Evolutionary conservation across 2,888 invertebrate genomes (phyloP), one percentile per base, ranked within the genome.

Genomic region (Amaurobius ferox): DNA sequence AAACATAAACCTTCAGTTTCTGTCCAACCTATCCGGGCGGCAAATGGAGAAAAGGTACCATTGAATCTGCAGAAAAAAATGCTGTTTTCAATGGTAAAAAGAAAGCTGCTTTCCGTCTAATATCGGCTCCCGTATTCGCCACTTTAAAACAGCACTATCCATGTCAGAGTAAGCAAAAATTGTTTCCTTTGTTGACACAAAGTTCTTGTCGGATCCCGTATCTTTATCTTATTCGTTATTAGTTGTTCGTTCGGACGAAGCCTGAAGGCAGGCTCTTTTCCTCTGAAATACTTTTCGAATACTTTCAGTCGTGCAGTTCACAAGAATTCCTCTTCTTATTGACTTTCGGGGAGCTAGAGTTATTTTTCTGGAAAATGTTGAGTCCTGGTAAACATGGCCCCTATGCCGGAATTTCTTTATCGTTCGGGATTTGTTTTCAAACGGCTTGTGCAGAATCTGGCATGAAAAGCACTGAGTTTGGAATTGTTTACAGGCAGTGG

Each of bases 171-270:
- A 35, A 40, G 55, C 68, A 76, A 70, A 83, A 83, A 83, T 83
- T 83, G 81, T 83, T 83, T 83, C 77, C 72, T 72, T 66, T 85
- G 76, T 85, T 85, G 77, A 77, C 77, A 71, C 67, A 85, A 71
- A 32, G 35, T 85, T 72, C 83, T 77, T 72, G 55, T 66, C 61
- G n/a, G 39, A 83, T 48, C 66, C 26, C 32, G 29, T 48, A 66
- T 72, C 72, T 80, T 73, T 73, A 66, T 81, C 77, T 72, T 66
- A 32, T 72, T 78, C 77, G 55, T 85, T 85, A 85, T 78, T 85
- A 85, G 48, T 48, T 70, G 74, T 64, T 64, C 66, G 16, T 6
- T 39, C 62, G 64, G 74, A 67, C 61, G 80, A 61, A 61, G 29
- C 39, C 80, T 39, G 77, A 39, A 77, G 72, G 72, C 77, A 67